phyloP scores from a whole-genome alignment of 2,113 vertebrate genomes.

The Sturnira hondurensis region DNA sequence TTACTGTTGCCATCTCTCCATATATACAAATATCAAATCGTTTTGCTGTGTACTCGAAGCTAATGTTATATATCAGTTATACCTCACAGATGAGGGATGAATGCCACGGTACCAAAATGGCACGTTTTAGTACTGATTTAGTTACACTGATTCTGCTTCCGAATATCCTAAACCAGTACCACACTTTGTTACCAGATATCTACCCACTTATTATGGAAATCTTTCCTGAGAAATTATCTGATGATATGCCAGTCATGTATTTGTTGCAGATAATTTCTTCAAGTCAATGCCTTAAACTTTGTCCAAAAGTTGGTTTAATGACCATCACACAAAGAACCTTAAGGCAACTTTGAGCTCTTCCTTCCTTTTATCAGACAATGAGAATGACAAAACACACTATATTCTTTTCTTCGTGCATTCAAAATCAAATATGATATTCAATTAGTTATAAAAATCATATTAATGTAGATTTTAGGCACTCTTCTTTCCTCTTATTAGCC shows the following conservation, averaged over 20 bases:
- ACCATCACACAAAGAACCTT: not conserved
- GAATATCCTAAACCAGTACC: not conserved
- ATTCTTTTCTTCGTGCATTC: not conserved
- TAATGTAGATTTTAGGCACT: not conserved
- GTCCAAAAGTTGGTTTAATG: not conserved
- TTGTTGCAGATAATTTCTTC: not conserved
- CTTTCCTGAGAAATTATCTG: not conserved
- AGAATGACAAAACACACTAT: not conserved
- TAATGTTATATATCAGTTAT: too few relatives aligned
- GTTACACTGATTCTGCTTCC: not conserved
- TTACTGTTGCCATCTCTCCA: too few relatives aligned
- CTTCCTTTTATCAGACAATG: not conserved
- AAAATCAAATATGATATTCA: not conserved
- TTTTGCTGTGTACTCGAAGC: too few relatives aligned
- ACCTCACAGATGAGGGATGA: not conserved
- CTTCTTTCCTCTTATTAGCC: not conserved
- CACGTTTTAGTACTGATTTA: not conserved
- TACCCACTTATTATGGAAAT: not conserved
- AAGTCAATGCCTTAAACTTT: not conserved
- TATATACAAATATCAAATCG: too few relatives aligned
- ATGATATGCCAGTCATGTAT: not conserved
- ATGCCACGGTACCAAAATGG: not conserved
- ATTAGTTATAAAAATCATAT: not conserved
- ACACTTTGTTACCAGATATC: not conserved
- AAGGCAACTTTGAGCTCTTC: conserved; percentile 7